Conservation (phyloP, 2,113 vertebrate species). For the Oncorhynchus nerka region DNA sequence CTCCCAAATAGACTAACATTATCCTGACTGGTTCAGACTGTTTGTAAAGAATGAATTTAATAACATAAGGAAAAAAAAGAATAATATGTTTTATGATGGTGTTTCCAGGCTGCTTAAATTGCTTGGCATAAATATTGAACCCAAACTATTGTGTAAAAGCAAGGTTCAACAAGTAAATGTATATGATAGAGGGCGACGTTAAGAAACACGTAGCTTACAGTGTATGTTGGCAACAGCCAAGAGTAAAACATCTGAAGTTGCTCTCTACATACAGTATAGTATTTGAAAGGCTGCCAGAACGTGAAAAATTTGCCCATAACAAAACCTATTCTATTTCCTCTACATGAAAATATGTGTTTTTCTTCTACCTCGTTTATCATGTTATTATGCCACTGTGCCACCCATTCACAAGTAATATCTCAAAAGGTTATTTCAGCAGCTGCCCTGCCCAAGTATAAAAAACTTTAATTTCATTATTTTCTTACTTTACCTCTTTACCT, state of each 20-base stretch:
- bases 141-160: neutral
- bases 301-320: too few relatives aligned
- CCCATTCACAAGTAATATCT: conserved; percentile 1
- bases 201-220: too few relatives aligned
- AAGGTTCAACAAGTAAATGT: neutral
- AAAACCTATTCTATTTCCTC: neutral
- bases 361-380: neutral
- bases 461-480: neutral
- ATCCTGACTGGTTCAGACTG: neutral
- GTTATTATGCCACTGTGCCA: neutral
- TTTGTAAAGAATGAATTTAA: neutral
- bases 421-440: conserved; percentile 16
- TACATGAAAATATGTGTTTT: neutral
- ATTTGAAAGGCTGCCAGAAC: too few relatives aligned
- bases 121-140: neutral
- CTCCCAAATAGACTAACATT: neutral
- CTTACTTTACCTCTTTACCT: neutral
- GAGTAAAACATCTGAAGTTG: too few relatives aligned
- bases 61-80: too few relatives aligned
- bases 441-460: neutral
- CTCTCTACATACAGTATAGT: too few relatives aligned
- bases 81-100: neutral
- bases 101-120: neutral
- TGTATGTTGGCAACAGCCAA: too few relatives aligned
- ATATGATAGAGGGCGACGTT: too few relatives aligned